Conservation (phyloP, 2,797 vertebrate species). For the Lepidocolaptes lacrymiger region DNA sequence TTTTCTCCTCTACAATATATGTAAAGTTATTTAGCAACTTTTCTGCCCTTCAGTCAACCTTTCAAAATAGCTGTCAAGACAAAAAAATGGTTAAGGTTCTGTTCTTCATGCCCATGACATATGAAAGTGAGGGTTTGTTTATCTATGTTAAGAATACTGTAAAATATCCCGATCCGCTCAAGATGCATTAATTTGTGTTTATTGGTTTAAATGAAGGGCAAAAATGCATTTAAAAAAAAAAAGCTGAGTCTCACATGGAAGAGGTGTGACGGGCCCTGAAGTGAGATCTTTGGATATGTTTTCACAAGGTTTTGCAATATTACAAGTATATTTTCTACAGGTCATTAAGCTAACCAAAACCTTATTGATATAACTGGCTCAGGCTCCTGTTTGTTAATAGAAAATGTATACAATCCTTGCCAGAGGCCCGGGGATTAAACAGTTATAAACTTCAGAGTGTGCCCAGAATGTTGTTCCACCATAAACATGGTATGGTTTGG, state of each 20-base stretch:
- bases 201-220: background rate
- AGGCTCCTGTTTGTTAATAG: slow-evolving; percentile 32
- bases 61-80: slow-evolving; percentile 64
- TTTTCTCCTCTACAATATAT: slow-evolving; percentile 64
- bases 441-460: slow-evolving; percentile 17
- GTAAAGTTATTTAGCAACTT: slow-evolving; percentile 75
- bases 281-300: background rate
- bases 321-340: slow-evolving; percentile 17
- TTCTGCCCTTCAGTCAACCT: slow-evolving; percentile 47
- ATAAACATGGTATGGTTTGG: background rate
- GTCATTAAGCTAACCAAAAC: background rate
- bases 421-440: background rate
- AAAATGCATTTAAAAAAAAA: background rate
- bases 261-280: background rate
- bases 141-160: background rate
- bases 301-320: slow-evolving; percentile 24
- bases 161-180: background rate
- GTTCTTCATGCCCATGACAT: background rate
- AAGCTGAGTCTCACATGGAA: background rate
- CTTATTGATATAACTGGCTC: background rate
- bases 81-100: slow-evolving; percentile 12
- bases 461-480: background rate
- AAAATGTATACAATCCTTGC: background rate
- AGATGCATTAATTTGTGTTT: background rate
- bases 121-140: slow-evolving; percentile 23